A percentile compares a stretch with the other conserved stretches of the same genome.
Evolutionary conservation across 1,140 invertebrate genomes (phyloP).

Genomic region (Drosophila leontia): DNA sequence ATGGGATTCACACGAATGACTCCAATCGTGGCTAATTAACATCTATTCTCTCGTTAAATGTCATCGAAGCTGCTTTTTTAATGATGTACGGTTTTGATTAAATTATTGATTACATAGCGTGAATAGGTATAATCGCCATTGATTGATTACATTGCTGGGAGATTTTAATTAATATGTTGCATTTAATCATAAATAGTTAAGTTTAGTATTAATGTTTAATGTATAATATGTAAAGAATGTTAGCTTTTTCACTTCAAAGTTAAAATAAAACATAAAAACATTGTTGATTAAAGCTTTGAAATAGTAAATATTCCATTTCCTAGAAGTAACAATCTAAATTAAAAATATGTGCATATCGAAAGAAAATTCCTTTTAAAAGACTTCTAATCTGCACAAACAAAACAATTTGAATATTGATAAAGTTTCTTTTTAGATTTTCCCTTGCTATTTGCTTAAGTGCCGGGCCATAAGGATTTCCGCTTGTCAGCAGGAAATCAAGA

Average conservation of each 20-base stretch:
- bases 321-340: neutral
- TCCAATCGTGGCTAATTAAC: slow-evolving; percentile 36
- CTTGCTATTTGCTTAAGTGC: slow-evolving; percentile 59
- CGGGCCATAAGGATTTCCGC: slow-evolving; percentile 54
- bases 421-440: slow-evolving; percentile 19
- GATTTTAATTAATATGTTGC: slow-evolving; percentile 1
- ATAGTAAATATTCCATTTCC: neutral
- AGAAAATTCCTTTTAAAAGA: slow-evolving; percentile 2
- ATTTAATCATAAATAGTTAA: neutral
- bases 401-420: slow-evolving; percentile 23
- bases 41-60: slow-evolving; percentile 22
- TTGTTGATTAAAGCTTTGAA: neutral
- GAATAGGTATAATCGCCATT: slow-evolving; percentile 17
- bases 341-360: neutral
- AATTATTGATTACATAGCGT: slow-evolving; percentile 17
- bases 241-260: neutral
- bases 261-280: neutral
- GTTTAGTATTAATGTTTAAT: neutral
- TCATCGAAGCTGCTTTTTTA: slow-evolving; percentile 9
- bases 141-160: neutral
- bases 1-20: slow-evolving; percentile 6
- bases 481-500: slow-evolving; percentile 61
- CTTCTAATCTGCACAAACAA: slow-evolving; percentile 29
- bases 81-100: slow-evolving; percentile 13
- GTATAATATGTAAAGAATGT: neutral